Percentiles rank a stretch among this genome's conserved stretches.
Conservation (phyloP, 1,140 invertebrate genomes). For the Meloidogyne exigua region DNA sequence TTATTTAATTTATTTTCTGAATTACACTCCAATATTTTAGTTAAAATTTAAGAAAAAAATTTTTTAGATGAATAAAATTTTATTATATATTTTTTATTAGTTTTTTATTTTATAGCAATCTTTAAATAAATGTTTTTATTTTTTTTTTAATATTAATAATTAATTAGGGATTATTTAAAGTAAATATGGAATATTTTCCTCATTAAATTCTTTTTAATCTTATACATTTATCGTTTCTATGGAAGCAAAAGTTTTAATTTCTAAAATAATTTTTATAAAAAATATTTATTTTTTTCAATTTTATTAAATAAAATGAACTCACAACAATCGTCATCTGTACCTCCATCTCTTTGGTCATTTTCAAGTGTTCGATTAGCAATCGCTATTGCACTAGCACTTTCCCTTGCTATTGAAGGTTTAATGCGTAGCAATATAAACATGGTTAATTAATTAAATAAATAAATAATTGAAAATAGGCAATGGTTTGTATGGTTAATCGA, state of each 20-base stretch:
- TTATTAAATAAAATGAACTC: background rate
- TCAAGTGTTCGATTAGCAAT: slow-evolving; percentile 48
- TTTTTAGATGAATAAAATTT: no score
- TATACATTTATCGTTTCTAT: background rate
- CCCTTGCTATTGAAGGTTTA: slow-evolving; percentile 60
- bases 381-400: slow-evolving; percentile 55
- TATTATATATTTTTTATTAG: no score
- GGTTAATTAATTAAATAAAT: slow-evolving; percentile 23
- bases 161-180: no score
- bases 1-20: no score
- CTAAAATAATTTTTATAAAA: background rate
- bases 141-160: no score
- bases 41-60: no score
- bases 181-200: background rate
- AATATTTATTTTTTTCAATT: background rate
- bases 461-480: slow-evolving; percentile 11
- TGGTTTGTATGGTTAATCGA: slow-evolving; percentile 56
- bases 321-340: background rate
- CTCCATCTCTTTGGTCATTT: slow-evolving; percentile 50
- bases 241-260: background rate
- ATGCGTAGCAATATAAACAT: slow-evolving; percentile 62
- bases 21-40: no score
- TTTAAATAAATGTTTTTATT: no score
- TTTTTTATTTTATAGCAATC: no score
- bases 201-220: background rate